Conservation (phyloP, 1,140 invertebrate species). For the Acromyrmex heyeri region DNA sequence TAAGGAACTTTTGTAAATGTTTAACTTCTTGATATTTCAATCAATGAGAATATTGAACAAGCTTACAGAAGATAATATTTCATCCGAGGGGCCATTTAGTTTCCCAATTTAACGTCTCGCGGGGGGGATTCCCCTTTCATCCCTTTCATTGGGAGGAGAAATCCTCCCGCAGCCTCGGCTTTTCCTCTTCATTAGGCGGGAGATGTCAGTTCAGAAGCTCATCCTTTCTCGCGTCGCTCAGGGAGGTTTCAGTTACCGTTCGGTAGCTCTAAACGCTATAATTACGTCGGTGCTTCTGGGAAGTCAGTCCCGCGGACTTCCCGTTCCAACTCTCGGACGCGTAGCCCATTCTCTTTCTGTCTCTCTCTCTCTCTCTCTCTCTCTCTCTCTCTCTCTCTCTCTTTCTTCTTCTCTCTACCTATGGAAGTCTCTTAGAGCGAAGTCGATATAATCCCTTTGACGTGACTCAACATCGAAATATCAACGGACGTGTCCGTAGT, state of each 20-base stretch:
- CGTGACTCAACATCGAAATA: conserved; percentile 41
- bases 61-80: not conserved
- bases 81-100: not conserved
- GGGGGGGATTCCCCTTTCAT: not conserved
- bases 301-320: conserved; percentile 49
- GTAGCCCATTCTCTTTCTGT: not conserved
- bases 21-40: not conserved
- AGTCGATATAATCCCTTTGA: not conserved
- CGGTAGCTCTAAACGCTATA: conserved; percentile 75
- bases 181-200: conserved; percentile 53
- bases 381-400: too few species aligned
- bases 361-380: not conserved
- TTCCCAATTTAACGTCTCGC: not conserved
- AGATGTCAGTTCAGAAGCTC: conserved; percentile 52
- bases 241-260: conserved; percentile 72
- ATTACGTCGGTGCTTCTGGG: conserved; percentile 68
- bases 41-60: not conserved
- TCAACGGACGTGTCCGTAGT: conserved; percentile 22
- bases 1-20: not conserved
- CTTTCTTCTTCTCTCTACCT: not conserved
- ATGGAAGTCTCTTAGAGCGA: not conserved
- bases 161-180: conserved; percentile 11
- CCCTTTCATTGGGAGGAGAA: not conserved
- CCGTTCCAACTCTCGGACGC: conserved; percentile 52
- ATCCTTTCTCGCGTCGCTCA: conserved; percentile 26